Base-by-base conservation (phyloP, 1,140 invertebrate genomes). In the Mycetomoellerius zeteki region DNA sequence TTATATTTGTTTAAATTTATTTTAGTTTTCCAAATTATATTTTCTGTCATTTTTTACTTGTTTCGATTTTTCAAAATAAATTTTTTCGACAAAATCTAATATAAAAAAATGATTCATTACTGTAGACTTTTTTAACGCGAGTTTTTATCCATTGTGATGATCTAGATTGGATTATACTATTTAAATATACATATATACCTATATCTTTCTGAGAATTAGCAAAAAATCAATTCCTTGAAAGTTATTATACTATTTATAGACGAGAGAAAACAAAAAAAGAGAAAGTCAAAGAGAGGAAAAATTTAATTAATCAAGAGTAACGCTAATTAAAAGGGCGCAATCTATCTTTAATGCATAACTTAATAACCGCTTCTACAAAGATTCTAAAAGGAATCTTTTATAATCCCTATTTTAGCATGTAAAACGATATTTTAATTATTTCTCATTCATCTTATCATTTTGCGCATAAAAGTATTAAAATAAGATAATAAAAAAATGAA, bases 221-320 rank as follows among this genome's bases (percentile, higher is more conserved):
- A 67, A 12, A 43, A 2, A 67, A 43, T 67, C 19, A n/a, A 43
- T 43, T 19, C 30, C 6, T n/a, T 37, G 43, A 33, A 67, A 43
- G 21, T 37, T 21, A 56, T 60, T 60, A 67, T 67, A 7, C 10
- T 67, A 43, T 67, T 2, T 67, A 21, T 1, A 43, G 12, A 37
- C 0, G 7, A 56, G 52, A 54, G 54, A 21, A n/a, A 67, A 37
- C 8, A 37, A 33, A 33, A 14, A 33, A 14, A 33, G 14, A 21
- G 19, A 37, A 64, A 65, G 0, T 5, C 16, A 65, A 19, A 65
- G 30, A 37, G 37, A 5, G 4, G 37, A 67, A 64, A 67, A 67
- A 67, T 67, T 67, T 67, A 67, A 67, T 67, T 67, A 67, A 65
- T 65, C 62, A 65, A 67, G 64, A 67, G 21, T 43, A 67, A 67